Conservation (phyloP, 2,113 vertebrate genomes). For the Megaceryle torquata region DNA sequence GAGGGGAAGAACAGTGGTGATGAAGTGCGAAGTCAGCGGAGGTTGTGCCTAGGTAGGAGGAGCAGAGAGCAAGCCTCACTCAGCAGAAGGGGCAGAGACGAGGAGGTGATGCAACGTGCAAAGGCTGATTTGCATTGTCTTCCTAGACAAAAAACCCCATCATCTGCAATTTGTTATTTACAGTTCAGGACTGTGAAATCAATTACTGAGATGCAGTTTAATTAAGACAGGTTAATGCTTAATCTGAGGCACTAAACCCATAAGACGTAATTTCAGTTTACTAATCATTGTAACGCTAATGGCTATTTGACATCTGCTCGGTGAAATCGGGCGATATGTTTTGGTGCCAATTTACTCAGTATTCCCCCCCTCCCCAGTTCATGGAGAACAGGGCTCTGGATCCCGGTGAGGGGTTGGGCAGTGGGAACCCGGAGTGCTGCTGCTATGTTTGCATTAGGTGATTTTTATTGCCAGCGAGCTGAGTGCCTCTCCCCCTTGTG, state of each 20-base stretch:
- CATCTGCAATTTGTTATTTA: conserved; percentile 53
- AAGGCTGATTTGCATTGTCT: background rate
- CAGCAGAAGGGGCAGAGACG: background rate
- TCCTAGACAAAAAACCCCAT: background rate
- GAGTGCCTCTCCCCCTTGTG: background rate
- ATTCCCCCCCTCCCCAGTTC: background rate
- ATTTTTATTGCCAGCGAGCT: background rate
- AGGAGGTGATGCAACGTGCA: fast-evolving
- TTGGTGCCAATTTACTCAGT: background rate
- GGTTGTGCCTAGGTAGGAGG: background rate
- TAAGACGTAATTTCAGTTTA: conserved; percentile 35
- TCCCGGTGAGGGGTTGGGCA: background rate
- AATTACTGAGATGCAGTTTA: conserved; percentile 56
- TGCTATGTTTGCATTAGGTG: fast-evolving
- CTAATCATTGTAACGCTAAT: conserved; percentile 49
- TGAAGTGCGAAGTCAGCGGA: background rate
- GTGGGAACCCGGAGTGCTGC: too few relatives aligned
- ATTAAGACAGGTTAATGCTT: conserved; percentile 65
- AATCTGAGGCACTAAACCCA: conserved; percentile 45
- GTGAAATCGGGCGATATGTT: background rate
- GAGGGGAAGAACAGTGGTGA: background rate
- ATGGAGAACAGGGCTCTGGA: background rate
- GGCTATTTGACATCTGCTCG: conserved; percentile 56
- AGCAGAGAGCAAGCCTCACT: background rate
- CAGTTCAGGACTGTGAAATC: conserved; percentile 49